These are phyloP conservation scores for Drosophila arizonae DNA, from an alignment of 1,140 invertebrate species.

Conservation along the genomic window DNA sequence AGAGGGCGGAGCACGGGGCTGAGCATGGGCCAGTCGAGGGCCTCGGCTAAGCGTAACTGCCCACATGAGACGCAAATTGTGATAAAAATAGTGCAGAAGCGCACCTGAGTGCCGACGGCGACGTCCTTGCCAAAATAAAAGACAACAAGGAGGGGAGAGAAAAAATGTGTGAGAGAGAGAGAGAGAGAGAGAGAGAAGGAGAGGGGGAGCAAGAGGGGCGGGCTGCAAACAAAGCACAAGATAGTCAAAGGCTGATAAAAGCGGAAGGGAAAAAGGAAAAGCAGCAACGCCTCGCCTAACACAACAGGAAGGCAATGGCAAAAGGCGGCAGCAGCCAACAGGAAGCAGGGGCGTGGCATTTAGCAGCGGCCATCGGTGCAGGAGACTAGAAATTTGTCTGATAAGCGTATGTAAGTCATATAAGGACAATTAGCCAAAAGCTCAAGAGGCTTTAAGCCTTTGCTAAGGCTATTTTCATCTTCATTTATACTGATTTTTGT, in stretches of 20 bases:
- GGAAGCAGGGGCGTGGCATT: background rate
- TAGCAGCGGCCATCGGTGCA: background rate
- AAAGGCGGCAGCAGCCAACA: background rate
- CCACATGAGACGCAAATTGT: constrained; percentile 50
- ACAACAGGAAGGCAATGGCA: constrained; percentile 37
- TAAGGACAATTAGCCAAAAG: constrained; percentile 76
- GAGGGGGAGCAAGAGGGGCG: background rate
- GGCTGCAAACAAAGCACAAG: constrained; percentile 32
- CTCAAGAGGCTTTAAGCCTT: constrained; percentile 43
- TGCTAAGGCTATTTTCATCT: background rate
- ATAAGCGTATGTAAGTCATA: constrained; percentile 75
- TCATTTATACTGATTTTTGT: background rate
- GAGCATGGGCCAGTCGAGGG: too few species aligned
- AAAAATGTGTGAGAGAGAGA: background rate
- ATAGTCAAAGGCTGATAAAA: constrained; percentile 60
- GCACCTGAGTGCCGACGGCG: constrained; percentile 29
- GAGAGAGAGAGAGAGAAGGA: too few species aligned
- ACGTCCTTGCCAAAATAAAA: constrained; percentile 70
- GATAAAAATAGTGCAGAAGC: constrained; percentile 44
- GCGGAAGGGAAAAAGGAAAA: constrained; percentile 21
- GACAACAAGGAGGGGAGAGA: constrained; percentile 22
- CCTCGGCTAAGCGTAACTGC: constrained; percentile 50
- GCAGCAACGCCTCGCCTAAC: constrained; percentile 24
- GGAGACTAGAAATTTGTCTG: constrained; percentile 22
- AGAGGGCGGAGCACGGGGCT: background rate